Percentiles rank a stretch among this genome's conserved stretches.
phyloP scores from a whole-genome alignment of 1,140 invertebrate genomes.

The Belonocnema kinseyi region DNA sequence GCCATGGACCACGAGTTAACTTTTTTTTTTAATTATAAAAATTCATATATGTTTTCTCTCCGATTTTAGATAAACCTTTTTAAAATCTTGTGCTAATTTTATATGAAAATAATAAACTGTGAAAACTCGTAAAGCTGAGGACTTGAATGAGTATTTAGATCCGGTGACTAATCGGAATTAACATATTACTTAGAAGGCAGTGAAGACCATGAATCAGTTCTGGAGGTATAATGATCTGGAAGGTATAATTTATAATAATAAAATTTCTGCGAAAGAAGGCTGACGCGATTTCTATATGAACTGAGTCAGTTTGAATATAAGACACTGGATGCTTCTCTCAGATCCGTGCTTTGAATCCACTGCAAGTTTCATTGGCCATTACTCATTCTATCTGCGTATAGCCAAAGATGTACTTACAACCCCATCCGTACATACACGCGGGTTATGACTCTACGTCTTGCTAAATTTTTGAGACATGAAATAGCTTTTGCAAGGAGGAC shows the following conservation, averaged over 20 bases:
- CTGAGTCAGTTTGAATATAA: neutral
- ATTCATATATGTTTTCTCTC: too few relatives aligned
- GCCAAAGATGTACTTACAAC: conserved; percentile 59
- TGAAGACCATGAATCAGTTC: neutral
- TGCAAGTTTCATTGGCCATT: conserved; percentile 66
- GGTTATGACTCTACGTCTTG: conserved; percentile 41
- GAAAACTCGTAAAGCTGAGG: neutral
- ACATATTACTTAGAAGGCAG: conserved; percentile 5
- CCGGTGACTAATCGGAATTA: conserved; percentile 18
- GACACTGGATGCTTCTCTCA: conserved; percentile 39
- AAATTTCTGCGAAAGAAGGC: neutral
- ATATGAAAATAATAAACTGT: neutral
- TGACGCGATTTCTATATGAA: neutral
- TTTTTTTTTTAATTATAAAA: too few relatives aligned
- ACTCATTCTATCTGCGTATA: conserved; percentile 62
- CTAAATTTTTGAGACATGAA: conserved; percentile 48
- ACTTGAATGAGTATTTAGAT: conserved; percentile 1
- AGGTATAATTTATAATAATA: neutral
- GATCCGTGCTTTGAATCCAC: conserved; percentile 61
- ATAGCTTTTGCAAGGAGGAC: conserved; percentile 48
- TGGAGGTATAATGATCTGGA: neutral
- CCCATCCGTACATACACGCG: conserved; percentile 41
- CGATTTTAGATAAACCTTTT: neutral
- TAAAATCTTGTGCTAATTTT: conserved; percentile 1
- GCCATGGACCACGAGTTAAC: too few relatives aligned